These are phyloP conservation scores for Enoplosus armatus DNA, from an alignment of 2,797 vertebrate genomes.

Conservation along the genomic window DNA sequence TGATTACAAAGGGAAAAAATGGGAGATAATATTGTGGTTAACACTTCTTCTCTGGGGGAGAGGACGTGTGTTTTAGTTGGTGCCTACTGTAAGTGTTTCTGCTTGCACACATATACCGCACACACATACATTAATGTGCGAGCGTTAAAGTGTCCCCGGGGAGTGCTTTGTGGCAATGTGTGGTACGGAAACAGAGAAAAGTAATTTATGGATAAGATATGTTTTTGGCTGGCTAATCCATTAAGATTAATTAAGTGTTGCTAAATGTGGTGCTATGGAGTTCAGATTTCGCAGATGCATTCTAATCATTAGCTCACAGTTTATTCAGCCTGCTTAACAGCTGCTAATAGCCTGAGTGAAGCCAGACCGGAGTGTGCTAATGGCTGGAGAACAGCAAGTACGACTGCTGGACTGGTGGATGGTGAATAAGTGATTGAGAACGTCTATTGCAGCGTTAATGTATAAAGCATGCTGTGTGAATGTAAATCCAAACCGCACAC, in stretches of 20 bases:
- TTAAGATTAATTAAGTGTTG: constrained; percentile 84
- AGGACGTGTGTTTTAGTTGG: neutral
- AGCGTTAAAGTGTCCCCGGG: constrained; percentile 52
- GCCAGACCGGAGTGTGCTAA: constrained; percentile 71
- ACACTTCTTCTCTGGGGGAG: constrained; percentile 29
- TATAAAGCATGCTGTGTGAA: constrained; percentile 49
- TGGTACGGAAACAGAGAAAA: constrained; percentile 63
- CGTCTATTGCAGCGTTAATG: constrained; percentile 43
- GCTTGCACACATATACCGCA: constrained; percentile 40
- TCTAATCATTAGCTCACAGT: constrained; percentile 77
- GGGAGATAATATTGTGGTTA: constrained; percentile 51
- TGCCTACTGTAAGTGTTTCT: constrained; percentile 28
- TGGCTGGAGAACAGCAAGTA: constrained; percentile 64
- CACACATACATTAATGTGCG: constrained; percentile 54
- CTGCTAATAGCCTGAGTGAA: constrained; percentile 77
- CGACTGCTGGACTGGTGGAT: constrained; percentile 34
- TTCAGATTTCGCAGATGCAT: constrained; percentile 80
- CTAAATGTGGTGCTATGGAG: constrained; percentile 75
- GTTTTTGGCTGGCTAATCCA: constrained; percentile 82
- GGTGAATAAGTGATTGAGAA: constrained; percentile 61
- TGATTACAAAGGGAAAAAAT: constrained; percentile 36
- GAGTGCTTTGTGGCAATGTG: constrained; percentile 67
- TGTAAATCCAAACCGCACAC: constrained; percentile 56
- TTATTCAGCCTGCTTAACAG: constrained; percentile 69
- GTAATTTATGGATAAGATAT: constrained; percentile 80